Evolutionary conservation across 2,888 invertebrate genomes (phyloP), one percentile per base, ranked within the genome.

Genomic region (Napeogenes sylphis): DNA sequence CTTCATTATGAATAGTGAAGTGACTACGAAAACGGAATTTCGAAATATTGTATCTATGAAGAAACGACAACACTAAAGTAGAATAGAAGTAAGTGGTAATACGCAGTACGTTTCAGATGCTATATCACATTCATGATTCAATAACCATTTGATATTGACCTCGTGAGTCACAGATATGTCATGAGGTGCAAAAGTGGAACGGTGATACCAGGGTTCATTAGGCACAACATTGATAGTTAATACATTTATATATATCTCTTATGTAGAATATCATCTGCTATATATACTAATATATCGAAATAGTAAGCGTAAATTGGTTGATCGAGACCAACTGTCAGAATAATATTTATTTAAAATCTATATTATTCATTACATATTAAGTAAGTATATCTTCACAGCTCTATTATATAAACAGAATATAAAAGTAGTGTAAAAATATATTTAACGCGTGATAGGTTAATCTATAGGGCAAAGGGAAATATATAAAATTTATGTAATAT

Each of bases 281-380:
- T 67, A 65, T 54, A 85, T 75, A 81, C 84, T 88, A 86, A 80
- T 79, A 85, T 87, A 87, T 84, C 82, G 79, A 86, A 85, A 85
- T 90, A 90, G 85, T 90, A 90, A 90, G 90, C 90, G 90, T 90
- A 90, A 85, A 84, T 83, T 81, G 75, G 71, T 81, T 78, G 76
- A 82, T 80, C 81, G 74, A 79, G 80, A 74, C 83, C 77, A 80
- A 83, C 58, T 72, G 77, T 82, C 75, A 77, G 81, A 81, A 80
- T 66, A 58, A 63, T 64, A 65, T 47, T 55, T 68, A 68, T 77
- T 76, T 75, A 77, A 77, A 79, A 80, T 71, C 73, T 77, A 72
- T 61, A 65, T 68, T 67, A 65, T 71, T 68, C 62, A 71, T 72
- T 71, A 62, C 62, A 67, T 59, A 65, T 67, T 47, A 47, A 47